These are phyloP conservation scores for Bruchidius siliquastri DNA, from an alignment of 2,888 invertebrate genomes.

Conservation along the genomic window DNA sequence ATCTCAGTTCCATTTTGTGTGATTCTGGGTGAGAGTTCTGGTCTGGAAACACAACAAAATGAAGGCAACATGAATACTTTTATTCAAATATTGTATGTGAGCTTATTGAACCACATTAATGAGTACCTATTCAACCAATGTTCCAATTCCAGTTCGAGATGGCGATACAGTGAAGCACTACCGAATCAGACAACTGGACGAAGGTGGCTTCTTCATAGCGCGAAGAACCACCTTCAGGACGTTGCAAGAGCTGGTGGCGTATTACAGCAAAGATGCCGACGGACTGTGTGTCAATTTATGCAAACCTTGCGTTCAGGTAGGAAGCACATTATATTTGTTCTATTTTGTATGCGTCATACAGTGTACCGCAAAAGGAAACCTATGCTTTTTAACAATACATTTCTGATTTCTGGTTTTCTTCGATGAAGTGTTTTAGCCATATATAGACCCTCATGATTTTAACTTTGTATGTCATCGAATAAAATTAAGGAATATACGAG, in stretches of 20 bases:
- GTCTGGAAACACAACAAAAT: no score
- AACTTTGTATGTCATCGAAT: no score
- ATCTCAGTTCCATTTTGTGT: no score
- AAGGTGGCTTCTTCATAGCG: slow-evolving; percentile 99
- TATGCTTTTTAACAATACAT: not conserved
- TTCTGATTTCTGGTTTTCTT: not conserved
- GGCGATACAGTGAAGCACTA: slow-evolving; percentile 99
- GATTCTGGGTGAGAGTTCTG: no score
- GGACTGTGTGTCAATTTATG: slow-evolving; percentile 96
- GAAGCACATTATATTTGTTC: slow-evolving; percentile 5
- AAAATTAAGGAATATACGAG: no score
- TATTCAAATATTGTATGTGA: no score
- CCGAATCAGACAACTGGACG: slow-evolving; percentile 96
- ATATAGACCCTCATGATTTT: no score
- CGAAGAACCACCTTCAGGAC: slow-evolving; percentile 96
- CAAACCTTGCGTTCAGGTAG: slow-evolving; percentile 89
- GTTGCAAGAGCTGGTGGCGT: slow-evolving; percentile 93
- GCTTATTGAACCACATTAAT: no score
- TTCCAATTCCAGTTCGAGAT: slow-evolving; percentile 77
- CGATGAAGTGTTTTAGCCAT: no score
- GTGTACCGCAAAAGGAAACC: slow-evolving; percentile 2
- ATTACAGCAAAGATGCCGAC: slow-evolving; percentile 96
- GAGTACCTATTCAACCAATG: not conserved
- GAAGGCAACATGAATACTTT: no score
- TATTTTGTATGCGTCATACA: not conserved